A percentile compares a stretch with the other conserved stretches of the same genome.
phyloP scores from a whole-genome alignment of 2,888 invertebrate species.

The Euphydryas editha region DNA sequence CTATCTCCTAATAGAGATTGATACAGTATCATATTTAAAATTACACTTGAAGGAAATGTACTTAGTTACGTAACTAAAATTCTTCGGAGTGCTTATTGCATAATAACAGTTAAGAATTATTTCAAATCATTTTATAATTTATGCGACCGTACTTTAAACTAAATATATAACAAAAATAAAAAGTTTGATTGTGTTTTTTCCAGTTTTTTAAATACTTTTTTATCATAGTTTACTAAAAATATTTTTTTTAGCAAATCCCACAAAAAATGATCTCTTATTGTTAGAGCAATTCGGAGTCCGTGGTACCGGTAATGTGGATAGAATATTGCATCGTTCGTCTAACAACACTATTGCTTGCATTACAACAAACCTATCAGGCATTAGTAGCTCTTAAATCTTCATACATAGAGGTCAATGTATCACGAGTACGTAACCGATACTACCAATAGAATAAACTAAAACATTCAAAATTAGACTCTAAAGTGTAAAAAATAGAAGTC shows the following conservation, averaged over 20 bases:
- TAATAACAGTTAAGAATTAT: no score
- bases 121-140: no score
- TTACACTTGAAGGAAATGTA: no score
- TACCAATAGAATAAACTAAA: not conserved
- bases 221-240: not conserved
- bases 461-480: slow-evolving; percentile 10
- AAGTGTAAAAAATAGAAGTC: not conserved
- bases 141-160: no score
- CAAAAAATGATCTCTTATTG: slow-evolving; percentile 16
- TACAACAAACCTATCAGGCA: not conserved
- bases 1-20: no score
- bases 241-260: slow-evolving; percentile 3
- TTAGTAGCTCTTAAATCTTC: slow-evolving; percentile 11
- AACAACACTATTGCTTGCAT: slow-evolving; percentile 20
- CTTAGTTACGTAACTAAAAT: no score
- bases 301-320: slow-evolving; percentile 28
- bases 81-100: no score
- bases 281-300: slow-evolving; percentile 25
- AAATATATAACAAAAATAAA: no score
- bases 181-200: no score
- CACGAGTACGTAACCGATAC: slow-evolving; percentile 6
- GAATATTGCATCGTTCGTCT: slow-evolving; percentile 22
- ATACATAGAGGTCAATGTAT: slow-evolving; percentile 16
- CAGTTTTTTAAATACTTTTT: no score
- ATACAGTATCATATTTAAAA: no score